A percentile compares a stretch with the other conserved stretches of the same genome.
phyloP scores from a whole-genome alignment of 2,113 vertebrate species.

The Meriones unguiculatus region DNA sequence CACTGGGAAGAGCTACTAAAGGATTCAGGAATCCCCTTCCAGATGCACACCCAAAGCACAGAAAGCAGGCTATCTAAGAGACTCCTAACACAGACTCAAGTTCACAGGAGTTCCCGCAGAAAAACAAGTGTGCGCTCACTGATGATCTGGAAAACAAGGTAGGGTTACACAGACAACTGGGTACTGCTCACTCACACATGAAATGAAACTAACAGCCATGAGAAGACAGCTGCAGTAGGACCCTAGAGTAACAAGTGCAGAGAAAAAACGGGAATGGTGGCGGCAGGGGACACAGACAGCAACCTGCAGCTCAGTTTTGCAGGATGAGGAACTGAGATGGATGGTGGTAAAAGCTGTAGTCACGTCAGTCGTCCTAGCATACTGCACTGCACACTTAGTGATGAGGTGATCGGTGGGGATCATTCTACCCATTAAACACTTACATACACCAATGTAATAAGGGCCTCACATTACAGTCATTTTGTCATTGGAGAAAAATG shows the following conservation, averaged over 20 bases:
- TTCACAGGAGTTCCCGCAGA: not conserved
- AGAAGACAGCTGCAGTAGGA: fast-evolving
- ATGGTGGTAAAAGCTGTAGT: too few species aligned
- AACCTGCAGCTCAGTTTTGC: not conserved
- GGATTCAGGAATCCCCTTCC: not conserved
- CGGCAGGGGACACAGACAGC: too few species aligned
- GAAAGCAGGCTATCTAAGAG: not conserved
- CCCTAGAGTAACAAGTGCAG: not conserved
- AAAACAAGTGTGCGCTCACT: not conserved
- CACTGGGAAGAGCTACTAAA: not conserved
- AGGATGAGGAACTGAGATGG: not conserved
- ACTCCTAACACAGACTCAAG: too few species aligned
- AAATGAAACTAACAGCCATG: not conserved
- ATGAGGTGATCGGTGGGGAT: fast-evolving
- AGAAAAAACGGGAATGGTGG: fast-evolving
- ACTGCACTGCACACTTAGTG: not conserved
- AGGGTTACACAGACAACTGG: fast-evolving
- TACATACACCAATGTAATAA: not conserved
- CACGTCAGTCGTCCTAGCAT: fast-evolving
- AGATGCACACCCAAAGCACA: not conserved
- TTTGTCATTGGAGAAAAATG: not conserved
- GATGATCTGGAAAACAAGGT: fast-evolving
- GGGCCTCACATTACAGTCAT: not conserved
- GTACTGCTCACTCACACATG: not conserved
- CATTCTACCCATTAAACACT: not conserved